Evolutionary conservation across 2,797 vertebrate genomes (phyloP).

Genomic region (Vireo griseus): DNA sequence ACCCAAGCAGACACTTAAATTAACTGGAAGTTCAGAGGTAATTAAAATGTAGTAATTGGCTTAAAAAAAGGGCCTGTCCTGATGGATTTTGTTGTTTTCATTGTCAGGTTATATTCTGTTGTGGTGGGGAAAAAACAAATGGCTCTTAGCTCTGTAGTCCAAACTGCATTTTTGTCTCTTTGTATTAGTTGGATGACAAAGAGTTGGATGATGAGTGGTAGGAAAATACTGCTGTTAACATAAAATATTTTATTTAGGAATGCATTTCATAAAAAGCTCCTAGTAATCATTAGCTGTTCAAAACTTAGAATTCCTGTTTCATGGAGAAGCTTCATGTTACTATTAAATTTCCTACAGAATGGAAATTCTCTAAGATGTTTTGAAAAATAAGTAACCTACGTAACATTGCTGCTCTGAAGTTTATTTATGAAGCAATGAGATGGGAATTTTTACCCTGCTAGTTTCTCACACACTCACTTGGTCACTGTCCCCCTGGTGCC

Average conservation of each 20-base stretch:
- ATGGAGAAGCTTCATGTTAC: not conserved
- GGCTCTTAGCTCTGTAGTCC: not conserved
- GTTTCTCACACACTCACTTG: not conserved
- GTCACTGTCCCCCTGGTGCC: not conserved
- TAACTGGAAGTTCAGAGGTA: not conserved
- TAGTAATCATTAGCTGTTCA: not conserved
- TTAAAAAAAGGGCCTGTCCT: fast-evolving
- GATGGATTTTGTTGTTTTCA: not conserved
- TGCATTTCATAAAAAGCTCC: not conserved
- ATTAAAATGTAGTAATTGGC: not conserved
- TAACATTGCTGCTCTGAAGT: not conserved
- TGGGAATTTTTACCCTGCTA: not conserved
- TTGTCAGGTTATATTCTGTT: not conserved
- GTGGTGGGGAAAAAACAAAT: not conserved
- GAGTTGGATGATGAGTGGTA: not conserved
- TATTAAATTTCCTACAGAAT: not conserved
- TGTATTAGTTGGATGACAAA: not conserved
- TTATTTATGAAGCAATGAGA: not conserved
- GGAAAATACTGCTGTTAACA: not conserved
- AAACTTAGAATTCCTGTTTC: not conserved
- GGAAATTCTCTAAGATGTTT: not conserved
- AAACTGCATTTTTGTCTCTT: not conserved
- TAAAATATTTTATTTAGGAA: not conserved
- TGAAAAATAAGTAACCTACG: not conserved
- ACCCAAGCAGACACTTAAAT: not conserved